Evolutionary conservation across 2,113 vertebrate genomes (phyloP), one percentile per base, ranked within the genome.

Genomic region (Pithys albifrons): DNA sequence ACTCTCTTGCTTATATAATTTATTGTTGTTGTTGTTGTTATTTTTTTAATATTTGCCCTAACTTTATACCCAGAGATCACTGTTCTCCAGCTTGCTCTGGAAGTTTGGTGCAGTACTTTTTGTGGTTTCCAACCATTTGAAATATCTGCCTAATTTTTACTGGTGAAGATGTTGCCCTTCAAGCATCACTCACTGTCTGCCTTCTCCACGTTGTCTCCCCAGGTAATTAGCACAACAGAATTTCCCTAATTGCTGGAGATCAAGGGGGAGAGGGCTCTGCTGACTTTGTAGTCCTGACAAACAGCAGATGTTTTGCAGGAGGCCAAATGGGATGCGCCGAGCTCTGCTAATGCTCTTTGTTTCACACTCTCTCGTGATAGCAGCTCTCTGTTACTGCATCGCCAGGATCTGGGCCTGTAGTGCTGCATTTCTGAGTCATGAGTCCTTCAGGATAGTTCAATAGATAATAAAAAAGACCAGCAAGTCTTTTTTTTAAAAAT

Each of bases 171-270:
- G 48, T n/a, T 74, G 61, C 71, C 90, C 88, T 86, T 86, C n/a
- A 45, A 81, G 88, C 33, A 28, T 91, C 39, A 29, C 69, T 92
- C 0, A 0, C 45, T 95, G 87, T 96, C 96, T 81, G 85, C 75
- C 88, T 85, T 69, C 81, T 76, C 78, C 0, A 1, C 10, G 2
- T 92, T 75, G 85, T 86, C 88, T 96, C 90, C 73, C 69, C 92
- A 96, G 79, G 92, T 96, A 94, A 96, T 95, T 94, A 97, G 95
- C 95, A 91, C 88, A 75, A 81, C 88, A 92, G 95, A 94, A 93
- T 94, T 93, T 81, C 83, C 83, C 90, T 96, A 92, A 96, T 96
- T 97, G 92, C 82, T 78, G 76, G 57, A 89, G 90, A 96, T 96
- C 79, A 91, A 94, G 93, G 88, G 55, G 49, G 49, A 93, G 90